A percentile compares a stretch with the other conserved stretches of the same genome.
phyloP scores from a whole-genome alignment of 2,888 invertebrate genomes.

The Xylota sylvarum region DNA sequence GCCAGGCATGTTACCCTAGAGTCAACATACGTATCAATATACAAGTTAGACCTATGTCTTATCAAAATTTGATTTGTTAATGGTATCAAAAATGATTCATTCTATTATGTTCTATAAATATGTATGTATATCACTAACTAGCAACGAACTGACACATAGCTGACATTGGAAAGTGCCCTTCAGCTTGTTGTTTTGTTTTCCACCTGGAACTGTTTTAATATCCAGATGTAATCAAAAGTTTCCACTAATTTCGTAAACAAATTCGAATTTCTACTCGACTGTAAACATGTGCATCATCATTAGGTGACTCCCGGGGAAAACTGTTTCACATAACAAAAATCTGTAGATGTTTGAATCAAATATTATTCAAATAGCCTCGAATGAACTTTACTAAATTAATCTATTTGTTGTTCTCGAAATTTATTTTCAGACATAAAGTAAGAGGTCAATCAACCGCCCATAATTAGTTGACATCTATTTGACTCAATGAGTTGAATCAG shows the following conservation, averaged over 20 bases:
- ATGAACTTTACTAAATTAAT: neutral
- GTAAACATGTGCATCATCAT: neutral
- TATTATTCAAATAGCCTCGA: neutral
- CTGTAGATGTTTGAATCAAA: neutral
- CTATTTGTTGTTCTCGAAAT: neutral
- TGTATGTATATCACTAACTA: neutral
- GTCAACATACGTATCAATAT: too few species aligned
- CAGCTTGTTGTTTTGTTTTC: neutral
- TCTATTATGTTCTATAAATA: too few species aligned
- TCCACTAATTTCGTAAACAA: neutral
- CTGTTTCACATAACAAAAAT: too few species aligned
- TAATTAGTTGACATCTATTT: neutral
- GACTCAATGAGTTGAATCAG: neutral
- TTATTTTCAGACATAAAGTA: neutral
- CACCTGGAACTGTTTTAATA: neutral
- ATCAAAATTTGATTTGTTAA: too few species aligned
- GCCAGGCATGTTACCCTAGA: too few species aligned
- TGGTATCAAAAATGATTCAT: too few species aligned
- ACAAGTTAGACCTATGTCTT: too few species aligned
- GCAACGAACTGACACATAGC: neutral
- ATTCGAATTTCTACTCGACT: neutral
- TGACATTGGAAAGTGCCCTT: neutral
- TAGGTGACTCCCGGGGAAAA: neutral
- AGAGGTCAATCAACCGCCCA: neutral
- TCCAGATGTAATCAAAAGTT: neutral